Evolutionary conservation across 2,113 vertebrate genomes (phyloP), one percentile per base, ranked within the genome.

Genomic region (Taurulus bubalis): DNA sequence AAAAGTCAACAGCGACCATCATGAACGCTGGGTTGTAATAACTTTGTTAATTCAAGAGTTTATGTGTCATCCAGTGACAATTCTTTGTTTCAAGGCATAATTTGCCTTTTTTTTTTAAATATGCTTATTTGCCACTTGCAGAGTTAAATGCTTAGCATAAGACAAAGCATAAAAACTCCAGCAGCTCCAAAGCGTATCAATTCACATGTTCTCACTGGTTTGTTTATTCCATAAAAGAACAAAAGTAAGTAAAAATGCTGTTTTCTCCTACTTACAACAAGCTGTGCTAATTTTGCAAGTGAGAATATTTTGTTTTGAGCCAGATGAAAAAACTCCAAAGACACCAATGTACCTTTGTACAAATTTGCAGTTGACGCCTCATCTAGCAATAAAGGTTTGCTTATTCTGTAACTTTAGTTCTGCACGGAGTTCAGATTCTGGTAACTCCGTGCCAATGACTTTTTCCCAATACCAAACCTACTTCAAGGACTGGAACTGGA

Each of bases 371-470:
- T 56, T 38, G 51, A 70, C 40, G 63, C 63, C 53, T 80, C 59
- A 63, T 60, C 53, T 45, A 77, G 49, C 28, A 71, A 28, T 78
- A 70, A 51, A 63, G 32, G 49, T 65, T 73, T 1, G 10, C 24
- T 80, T 22, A 42, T 67, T 36, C 9, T 40, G 8, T 10, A 40
- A 40, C 38, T 42, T 42, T 42, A 42, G 12, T 42, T 42, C 40
- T 42, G 40, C 40, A 42, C 11, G 9, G 9, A 49, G 51, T 87
- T 90, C 71, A 88, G 26, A 88, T 38, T 40, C 56, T 83, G 77
- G 75, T 82, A 70, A 85, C 53, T 68, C 42, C 0, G 16, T 72
- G 60, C 79, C 82, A 75, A 38, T 3, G 14, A 76, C 71, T 55
- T 66, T 65, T 83, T n/a, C 38, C 12, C 62, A 42, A 71, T 66